Percentiles rank a stretch among this genome's conserved stretches.
These are phyloP conservation scores for Nemopilema nomurai DNA, from an alignment of 30 jellyfish, hydroid and myxozoan species.

Conservation along the genomic window DNA sequence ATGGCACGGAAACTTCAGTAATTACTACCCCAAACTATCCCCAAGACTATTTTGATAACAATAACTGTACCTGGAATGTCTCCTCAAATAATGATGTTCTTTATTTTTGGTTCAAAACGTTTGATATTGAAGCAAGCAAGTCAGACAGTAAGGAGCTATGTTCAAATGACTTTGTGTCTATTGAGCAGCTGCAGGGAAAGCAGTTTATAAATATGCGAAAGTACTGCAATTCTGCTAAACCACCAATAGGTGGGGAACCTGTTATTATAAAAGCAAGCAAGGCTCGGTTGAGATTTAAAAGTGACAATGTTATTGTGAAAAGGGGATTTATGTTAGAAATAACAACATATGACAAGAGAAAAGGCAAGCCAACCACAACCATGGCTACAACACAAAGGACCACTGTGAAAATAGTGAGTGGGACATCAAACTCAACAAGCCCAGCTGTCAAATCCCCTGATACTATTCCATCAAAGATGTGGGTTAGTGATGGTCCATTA, in stretches of 20 bases:
- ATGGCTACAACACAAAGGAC: background rate
- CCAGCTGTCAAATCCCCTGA: background rate
- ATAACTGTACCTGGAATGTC: conserved; percentile 64
- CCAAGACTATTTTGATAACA: conserved; percentile 53
- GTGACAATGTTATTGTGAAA: conserved; percentile 71
- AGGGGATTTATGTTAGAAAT: conserved; percentile 50
- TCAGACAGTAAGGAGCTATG: background rate
- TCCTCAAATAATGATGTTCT: background rate
- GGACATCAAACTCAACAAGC: background rate
- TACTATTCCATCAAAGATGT: background rate
- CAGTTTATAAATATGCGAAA: background rate
- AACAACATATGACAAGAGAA: conserved; percentile 40
- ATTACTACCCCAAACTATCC: conserved; percentile 67
- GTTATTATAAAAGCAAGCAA: background rate
- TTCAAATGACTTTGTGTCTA: conserved; percentile 26
- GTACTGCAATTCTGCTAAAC: conserved; percentile 64
- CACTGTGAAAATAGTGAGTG: background rate
- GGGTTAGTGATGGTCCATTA: background rate
- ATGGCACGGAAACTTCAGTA: background rate
- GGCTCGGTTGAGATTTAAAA: conserved; percentile 22
- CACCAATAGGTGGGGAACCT: conserved; percentile 7
- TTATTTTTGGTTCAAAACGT: conserved; percentile 13
- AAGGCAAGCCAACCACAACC: conserved; percentile 36
- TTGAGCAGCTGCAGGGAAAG: conserved; percentile 4
- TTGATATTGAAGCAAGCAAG: conserved; percentile 65